phyloP scores from a whole-genome alignment of 2,888 invertebrate species.

The Anagyrus pseudococci region DNA sequence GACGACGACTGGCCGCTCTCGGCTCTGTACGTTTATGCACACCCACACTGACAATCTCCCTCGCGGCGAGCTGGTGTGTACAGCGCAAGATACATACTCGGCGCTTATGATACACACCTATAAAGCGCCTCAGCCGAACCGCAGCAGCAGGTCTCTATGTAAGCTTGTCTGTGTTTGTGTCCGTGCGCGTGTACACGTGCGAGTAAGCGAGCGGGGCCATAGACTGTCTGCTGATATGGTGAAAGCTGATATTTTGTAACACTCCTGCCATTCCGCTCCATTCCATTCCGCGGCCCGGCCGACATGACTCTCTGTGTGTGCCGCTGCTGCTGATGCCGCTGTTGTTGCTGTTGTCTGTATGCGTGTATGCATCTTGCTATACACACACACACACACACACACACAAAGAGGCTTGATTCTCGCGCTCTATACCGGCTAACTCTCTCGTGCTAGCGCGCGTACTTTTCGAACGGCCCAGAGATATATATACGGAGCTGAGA shows the following conservation, averaged over 20 bases:
- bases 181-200: not conserved
- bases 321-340: too few relatives aligned
- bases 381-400: too few relatives aligned
- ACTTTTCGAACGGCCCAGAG: too few relatives aligned
- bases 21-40: not conserved
- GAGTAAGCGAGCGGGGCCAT: constrained; percentile 29
- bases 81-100: too few relatives aligned
- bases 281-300: constrained; percentile 51
- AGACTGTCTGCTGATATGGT: constrained; percentile 57
- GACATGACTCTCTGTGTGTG: not conserved
- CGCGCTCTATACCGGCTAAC: too few relatives aligned
- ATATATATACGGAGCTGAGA: too few relatives aligned
- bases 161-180: not conserved
- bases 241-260: constrained; percentile 63
- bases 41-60: not conserved
- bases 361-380: too few relatives aligned
- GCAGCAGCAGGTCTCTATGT: too few relatives aligned
- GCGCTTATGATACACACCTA: not conserved
- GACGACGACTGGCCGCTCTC: not conserved
- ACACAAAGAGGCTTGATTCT: too few relatives aligned
- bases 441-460: too few relatives aligned
- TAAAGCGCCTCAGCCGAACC: constrained; percentile 8
- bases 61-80: too few relatives aligned
- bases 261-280: constrained; percentile 57
- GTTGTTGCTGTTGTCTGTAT: too few relatives aligned